A percentile compares a stretch with the other conserved stretches of the same genome.
phyloP scores from a whole-genome alignment of 2,888 invertebrate genomes.

The Drosophila prostipennis region DNA sequence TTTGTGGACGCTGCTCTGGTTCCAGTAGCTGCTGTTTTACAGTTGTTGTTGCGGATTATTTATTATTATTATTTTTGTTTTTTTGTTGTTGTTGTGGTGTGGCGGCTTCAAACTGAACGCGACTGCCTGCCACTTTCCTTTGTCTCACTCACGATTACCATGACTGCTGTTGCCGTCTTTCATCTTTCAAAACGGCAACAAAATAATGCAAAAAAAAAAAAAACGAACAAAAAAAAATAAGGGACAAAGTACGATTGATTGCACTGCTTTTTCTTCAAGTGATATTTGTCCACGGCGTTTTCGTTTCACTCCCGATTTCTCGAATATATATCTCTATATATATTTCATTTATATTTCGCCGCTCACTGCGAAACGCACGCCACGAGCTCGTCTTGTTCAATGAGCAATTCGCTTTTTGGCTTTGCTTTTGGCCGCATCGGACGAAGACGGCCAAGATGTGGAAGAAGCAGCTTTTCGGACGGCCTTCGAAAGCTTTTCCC shows the following conservation, averaged over 20 bases:
- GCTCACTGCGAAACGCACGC: constrained; percentile 67
- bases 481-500: constrained; percentile 45
- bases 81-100: constrained; percentile 6
- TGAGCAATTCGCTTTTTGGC: constrained; percentile 64
- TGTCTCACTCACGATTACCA: constrained; percentile 66
- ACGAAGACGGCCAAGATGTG: constrained; percentile 43
- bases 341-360: constrained; percentile 5
- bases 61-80: constrained; percentile 1
- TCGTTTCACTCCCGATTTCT: constrained; percentile 35
- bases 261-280: constrained; percentile 14
- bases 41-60: constrained; percentile 17
- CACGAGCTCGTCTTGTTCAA: constrained; percentile 75
- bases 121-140: constrained; percentile 70
- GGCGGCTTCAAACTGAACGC: constrained; percentile 47
- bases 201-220: constrained; percentile 17
- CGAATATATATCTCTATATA: not conserved
- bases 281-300: constrained; percentile 16
- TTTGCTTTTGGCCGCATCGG: constrained; percentile 39
- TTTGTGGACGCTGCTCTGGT: constrained; percentile 36
- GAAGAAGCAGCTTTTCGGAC: constrained; percentile 37
- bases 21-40: constrained; percentile 33
- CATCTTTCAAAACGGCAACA: constrained; percentile 15
- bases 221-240: constrained; percentile 15
- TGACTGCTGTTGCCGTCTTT: constrained; percentile 29
- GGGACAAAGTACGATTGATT: constrained; percentile 20